Conservation (phyloP, 2,888 invertebrate genomes). For the Pollenia amentaria region DNA sequence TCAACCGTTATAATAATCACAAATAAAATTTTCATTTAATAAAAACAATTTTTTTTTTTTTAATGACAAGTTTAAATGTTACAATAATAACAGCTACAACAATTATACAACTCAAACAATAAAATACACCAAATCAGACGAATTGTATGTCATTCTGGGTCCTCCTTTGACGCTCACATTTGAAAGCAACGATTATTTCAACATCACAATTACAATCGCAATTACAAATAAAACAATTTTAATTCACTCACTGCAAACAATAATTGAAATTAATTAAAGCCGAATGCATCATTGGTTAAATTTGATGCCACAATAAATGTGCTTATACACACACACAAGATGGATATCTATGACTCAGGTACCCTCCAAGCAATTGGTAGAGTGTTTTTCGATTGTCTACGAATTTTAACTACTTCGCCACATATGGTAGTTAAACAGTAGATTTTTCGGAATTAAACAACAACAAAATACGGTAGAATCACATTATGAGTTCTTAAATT, state of each 20-base stretch:
- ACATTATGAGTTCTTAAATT: too few relatives aligned
- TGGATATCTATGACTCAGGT: constrained; percentile 7
- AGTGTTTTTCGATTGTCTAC: too few relatives aligned
- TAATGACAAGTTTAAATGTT: constrained; percentile 37
- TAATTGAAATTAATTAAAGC: constrained; percentile 71
- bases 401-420: too few relatives aligned
- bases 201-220: constrained; percentile 52
- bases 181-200: constrained; percentile 57
- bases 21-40: constrained; percentile 44
- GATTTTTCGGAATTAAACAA: too few relatives aligned
- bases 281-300: constrained; percentile 68
- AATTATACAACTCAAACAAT: constrained; percentile 53
- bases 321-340: background rate
- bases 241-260: constrained; percentile 58
- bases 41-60: constrained; percentile 19
- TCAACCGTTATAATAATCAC: background rate
- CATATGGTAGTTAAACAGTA: too few relatives aligned
- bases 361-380: too few relatives aligned
- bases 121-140: constrained; percentile 8
- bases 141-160: background rate
- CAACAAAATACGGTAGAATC: too few relatives aligned
- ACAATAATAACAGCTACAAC: constrained; percentile 43
- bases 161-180: background rate
- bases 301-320: constrained; percentile 60
- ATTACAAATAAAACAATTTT: constrained; percentile 65